Conservation (phyloP, 2,888 invertebrate genomes). For the Drosophila monieri region DNA sequence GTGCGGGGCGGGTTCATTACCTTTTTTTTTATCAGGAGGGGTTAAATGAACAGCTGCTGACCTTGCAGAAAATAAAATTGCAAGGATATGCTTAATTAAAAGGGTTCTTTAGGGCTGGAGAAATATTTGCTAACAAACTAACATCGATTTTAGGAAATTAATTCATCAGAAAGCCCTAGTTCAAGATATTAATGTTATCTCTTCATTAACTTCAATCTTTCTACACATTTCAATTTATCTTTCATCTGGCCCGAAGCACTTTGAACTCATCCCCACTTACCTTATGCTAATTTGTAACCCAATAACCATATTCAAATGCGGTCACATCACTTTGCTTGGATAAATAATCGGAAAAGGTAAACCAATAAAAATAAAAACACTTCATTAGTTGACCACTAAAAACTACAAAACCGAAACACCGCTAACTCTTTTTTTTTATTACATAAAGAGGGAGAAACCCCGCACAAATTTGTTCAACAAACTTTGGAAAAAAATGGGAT, state of each 20-base stretch:
- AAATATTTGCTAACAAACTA: not conserved
- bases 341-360: slow-evolving; percentile 22
- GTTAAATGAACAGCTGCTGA: slow-evolving; percentile 70
- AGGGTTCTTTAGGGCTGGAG: not conserved
- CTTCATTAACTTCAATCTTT: slow-evolving; percentile 24
- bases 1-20: slow-evolving; percentile 58
- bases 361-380: slow-evolving; percentile 56
- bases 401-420: slow-evolving; percentile 43
- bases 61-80: slow-evolving; percentile 12
- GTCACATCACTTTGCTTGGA: slow-evolving; percentile 12
- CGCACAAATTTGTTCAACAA: slow-evolving; percentile 29
- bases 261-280: slow-evolving; percentile 5
- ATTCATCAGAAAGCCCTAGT: not conserved
- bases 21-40: slow-evolving; percentile 44
- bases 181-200: slow-evolving; percentile 1
- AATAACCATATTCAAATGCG: slow-evolving; percentile 9
- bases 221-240: slow-evolving; percentile 11
- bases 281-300: slow-evolving; percentile 26
- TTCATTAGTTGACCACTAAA: slow-evolving; percentile 56
- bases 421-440: slow-evolving; percentile 41
- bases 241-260: not conserved
- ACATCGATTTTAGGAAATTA: not conserved
- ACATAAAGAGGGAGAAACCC: slow-evolving; percentile 51
- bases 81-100: slow-evolving; percentile 56
- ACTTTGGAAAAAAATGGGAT: slow-evolving; percentile 16